phyloP scores from a whole-genome alignment of 2,113 vertebrate genomes.

The Pogona vitticeps region DNA sequence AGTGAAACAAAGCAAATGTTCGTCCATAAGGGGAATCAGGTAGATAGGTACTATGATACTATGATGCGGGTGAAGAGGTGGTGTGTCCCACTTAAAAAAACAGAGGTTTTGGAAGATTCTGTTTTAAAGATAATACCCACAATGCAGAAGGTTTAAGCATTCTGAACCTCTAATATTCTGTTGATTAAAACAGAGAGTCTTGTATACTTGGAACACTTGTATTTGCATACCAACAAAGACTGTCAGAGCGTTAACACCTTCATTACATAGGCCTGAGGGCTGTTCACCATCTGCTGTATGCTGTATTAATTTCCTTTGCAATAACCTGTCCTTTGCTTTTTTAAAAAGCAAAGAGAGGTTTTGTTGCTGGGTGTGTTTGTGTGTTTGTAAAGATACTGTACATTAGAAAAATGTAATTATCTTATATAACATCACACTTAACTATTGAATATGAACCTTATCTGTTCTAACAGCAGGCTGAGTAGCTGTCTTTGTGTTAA shows the following conservation, averaged over 20 bases:
- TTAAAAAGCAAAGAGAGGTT: neutral
- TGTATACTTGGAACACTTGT: neutral
- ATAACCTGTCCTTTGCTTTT: neutral
- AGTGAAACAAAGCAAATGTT: neutral
- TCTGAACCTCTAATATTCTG: neutral
- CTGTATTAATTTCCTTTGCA: neutral
- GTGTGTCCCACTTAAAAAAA: neutral
- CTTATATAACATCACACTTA: too few relatives aligned
- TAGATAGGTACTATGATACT: neutral
- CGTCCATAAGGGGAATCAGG: neutral
- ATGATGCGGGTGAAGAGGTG: neutral
- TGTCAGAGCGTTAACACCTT: neutral
- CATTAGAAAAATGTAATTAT: too few relatives aligned
- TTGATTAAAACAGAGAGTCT: neutral
- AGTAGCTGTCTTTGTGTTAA: too few relatives aligned
- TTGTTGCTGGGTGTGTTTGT: too few relatives aligned
- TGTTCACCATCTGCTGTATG: neutral
- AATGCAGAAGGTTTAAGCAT: neutral
- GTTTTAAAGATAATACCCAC: neutral
- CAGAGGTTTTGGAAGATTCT: neutral
- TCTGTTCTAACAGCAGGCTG: neutral
- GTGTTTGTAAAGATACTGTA: neutral
- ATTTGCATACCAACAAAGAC: neutral
- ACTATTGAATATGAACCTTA: neutral
- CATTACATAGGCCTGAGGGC: neutral